phyloP scores from a whole-genome alignment of 1,140 invertebrate species.

The Popillia japonica region DNA sequence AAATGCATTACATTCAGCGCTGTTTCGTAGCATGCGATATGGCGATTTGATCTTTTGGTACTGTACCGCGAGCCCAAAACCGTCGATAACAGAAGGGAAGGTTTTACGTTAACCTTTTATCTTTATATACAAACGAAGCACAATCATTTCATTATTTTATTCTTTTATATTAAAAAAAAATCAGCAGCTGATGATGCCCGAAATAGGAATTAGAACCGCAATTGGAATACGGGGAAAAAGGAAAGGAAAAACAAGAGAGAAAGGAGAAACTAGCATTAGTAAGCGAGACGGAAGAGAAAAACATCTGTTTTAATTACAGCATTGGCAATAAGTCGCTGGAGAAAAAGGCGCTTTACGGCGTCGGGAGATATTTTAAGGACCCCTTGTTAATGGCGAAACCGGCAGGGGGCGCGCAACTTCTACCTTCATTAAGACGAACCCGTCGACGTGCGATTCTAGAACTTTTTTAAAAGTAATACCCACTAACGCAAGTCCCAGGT shows the following conservation, averaged over 20 bases:
- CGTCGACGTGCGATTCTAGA: constrained; percentile 28
- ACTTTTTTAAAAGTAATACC: constrained; percentile 25
- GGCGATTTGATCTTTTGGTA: constrained; percentile 48
- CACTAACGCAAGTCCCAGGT: too few relatives aligned
- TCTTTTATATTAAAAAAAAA: too few relatives aligned
- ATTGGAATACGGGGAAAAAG: constrained; percentile 38
- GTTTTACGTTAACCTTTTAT: too few relatives aligned
- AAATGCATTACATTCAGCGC: constrained; percentile 51
- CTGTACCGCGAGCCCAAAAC: neutral
- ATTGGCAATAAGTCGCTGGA: constrained; percentile 48
- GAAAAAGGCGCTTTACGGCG: constrained; percentile 38
- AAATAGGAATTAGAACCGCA: neutral
- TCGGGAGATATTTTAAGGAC: constrained; percentile 39
- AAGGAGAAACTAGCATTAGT: neutral
- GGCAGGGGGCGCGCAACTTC: constrained; percentile 41
- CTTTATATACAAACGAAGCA: too few relatives aligned
- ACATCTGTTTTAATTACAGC: constrained; percentile 51
- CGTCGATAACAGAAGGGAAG: neutral
- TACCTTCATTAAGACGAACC: constrained; percentile 46
- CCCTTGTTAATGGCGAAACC: constrained; percentile 47
- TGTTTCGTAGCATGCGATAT: constrained; percentile 47
- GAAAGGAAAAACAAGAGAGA: constrained; percentile 41
- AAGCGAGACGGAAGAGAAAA: constrained; percentile 36
- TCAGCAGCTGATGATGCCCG: too few relatives aligned
- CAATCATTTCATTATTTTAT: too few relatives aligned